These are phyloP conservation scores for Celastrina argiolus DNA, from an alignment of 2,888 invertebrate genomes.

Conservation along the genomic window DNA sequence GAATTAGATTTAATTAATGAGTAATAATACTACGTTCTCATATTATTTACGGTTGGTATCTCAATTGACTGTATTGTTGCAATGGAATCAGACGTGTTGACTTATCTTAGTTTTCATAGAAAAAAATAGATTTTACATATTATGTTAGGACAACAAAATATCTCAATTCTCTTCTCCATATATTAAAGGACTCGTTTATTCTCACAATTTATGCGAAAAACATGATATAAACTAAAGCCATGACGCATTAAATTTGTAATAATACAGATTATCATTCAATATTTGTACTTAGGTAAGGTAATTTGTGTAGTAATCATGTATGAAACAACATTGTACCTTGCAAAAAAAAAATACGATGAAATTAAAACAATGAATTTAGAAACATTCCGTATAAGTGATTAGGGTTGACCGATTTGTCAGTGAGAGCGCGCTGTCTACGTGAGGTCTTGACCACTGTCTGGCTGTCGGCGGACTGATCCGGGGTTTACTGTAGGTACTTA, in stretches of 20 bases:
- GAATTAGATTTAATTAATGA: slow-evolving; percentile 21
- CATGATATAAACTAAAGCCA: slow-evolving; percentile 4
- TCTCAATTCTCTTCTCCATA: background rate
- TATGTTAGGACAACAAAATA: background rate
- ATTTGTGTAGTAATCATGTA: too few relatives aligned
- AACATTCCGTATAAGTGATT: background rate
- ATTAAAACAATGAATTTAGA: background rate
- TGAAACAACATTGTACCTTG: too few relatives aligned
- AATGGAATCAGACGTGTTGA: too few relatives aligned
- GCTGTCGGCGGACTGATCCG: background rate
- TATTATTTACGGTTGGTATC: too few relatives aligned
- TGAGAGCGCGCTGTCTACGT: background rate
- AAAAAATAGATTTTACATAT: too few relatives aligned
- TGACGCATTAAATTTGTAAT: too few relatives aligned
- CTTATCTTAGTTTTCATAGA: too few relatives aligned
- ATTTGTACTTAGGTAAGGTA: too few relatives aligned
- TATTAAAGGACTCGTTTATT: background rate
- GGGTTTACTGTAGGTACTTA: background rate
- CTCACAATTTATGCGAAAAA: slow-evolving; percentile 3
- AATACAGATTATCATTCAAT: too few relatives aligned
- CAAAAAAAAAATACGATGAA: too few relatives aligned
- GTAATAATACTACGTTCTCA: too few relatives aligned
- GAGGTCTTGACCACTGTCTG: background rate
- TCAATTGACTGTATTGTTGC: too few relatives aligned
- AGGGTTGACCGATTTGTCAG: slow-evolving; percentile 2